phyloP scores from a whole-genome alignment of 92 coral and sea anemone species.

The Phymanthus crucifer region DNA sequence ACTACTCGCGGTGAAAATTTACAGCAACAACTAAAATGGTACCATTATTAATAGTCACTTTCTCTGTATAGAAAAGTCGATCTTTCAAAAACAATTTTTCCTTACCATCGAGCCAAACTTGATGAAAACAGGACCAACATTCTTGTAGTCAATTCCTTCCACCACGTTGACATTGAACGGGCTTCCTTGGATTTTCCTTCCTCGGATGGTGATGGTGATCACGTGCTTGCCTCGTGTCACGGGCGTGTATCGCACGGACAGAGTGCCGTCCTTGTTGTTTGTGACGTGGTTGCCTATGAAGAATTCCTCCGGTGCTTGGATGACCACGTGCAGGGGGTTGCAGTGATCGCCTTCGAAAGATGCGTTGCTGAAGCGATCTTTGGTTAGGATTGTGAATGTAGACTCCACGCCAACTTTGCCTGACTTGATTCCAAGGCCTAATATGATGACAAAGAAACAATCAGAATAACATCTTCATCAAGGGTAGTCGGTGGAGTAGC shows the following conservation, averaged over 20 bases:
- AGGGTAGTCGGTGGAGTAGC: too few relatives aligned
- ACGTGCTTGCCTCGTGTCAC: constrained; percentile 78
- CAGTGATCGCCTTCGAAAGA: constrained; percentile 75
- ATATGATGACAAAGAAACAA: too few relatives aligned
- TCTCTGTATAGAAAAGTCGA: neutral
- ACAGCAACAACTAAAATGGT: too few relatives aligned
- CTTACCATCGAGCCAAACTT: constrained; percentile 70
- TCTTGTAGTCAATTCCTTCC: constrained; percentile 83
- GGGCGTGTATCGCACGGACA: constrained; percentile 88
- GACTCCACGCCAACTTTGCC: constrained; percentile 93
- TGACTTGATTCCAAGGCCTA: constrained; percentile 73
- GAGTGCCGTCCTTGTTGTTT: constrained; percentile 72
- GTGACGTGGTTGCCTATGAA: constrained; percentile 81
- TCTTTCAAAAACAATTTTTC: neutral
- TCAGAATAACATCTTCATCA: too few relatives aligned
- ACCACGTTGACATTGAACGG: constrained; percentile 80
- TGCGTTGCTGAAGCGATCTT: constrained; percentile 78
- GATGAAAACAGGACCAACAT: constrained; percentile 71
- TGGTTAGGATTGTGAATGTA: constrained; percentile 54
- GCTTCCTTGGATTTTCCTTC: constrained; percentile 67
- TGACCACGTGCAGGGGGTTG: constrained; percentile 69
- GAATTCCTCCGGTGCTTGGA: constrained; percentile 90
- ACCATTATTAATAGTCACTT: too few relatives aligned
- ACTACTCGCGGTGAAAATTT: too few relatives aligned
- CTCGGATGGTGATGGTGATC: constrained; percentile 62